Evolutionary conservation across 2,113 vertebrate genomes (phyloP).

Genomic region (Sorex fumeus): DNA sequence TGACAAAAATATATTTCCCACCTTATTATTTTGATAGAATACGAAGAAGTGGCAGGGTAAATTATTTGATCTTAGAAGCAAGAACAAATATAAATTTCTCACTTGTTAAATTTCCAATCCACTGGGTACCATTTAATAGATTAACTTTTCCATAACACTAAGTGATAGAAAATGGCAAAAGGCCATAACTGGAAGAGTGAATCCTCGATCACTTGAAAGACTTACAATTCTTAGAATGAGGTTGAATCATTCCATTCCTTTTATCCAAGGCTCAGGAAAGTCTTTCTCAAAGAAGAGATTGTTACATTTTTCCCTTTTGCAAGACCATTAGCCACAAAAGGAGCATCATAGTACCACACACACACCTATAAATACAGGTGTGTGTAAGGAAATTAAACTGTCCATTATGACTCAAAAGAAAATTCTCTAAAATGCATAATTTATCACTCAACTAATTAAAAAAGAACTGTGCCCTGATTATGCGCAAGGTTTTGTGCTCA

Average conservation of each 20-base stretch:
- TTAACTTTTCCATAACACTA: slow-evolving; percentile 71
- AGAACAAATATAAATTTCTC: slow-evolving; percentile 77
- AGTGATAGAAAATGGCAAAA: slow-evolving; percentile 63
- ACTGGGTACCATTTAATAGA: slow-evolving; percentile 82
- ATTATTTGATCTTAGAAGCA: slow-evolving; percentile 66
- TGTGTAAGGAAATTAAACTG: neutral
- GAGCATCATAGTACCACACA: neutral
- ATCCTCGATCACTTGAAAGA: slow-evolving; percentile 78
- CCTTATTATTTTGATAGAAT: slow-evolving; percentile 65
- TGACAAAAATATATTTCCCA: slow-evolving; percentile 63
- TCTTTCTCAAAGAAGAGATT: slow-evolving; percentile 55
- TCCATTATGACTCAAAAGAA: neutral
- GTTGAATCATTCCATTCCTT: slow-evolving; percentile 68
- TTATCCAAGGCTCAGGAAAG: slow-evolving; percentile 63
- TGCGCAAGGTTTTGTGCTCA: neutral
- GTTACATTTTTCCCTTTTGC: neutral
- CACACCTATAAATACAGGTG: too few species aligned
- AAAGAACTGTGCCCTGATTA: neutral
- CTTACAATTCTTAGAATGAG: slow-evolving; percentile 64
- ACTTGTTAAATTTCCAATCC: slow-evolving; percentile 78
- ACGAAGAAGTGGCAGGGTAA: slow-evolving; percentile 71
- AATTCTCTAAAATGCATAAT: neutral
- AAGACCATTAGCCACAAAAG: slow-evolving; percentile 46
- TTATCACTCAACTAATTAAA: slow-evolving; percentile 25
- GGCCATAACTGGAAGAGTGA: slow-evolving; percentile 74